These are phyloP conservation scores for Phalacrocorax carbo DNA, from an alignment of 2,113 vertebrate species.

Conservation along the genomic window DNA sequence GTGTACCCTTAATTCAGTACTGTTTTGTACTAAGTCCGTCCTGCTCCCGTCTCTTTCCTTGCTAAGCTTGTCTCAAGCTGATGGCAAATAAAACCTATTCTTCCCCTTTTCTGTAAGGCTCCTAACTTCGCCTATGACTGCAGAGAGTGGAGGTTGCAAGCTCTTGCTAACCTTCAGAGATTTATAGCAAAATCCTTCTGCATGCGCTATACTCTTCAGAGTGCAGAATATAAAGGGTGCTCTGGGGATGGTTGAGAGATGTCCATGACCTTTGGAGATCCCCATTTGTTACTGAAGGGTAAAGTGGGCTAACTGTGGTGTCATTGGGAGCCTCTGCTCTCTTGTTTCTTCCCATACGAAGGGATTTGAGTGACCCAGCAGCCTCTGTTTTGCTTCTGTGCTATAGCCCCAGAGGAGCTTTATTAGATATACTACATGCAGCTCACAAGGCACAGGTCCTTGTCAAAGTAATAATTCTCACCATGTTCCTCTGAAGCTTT, in stretches of 20 bases:
- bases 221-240: not conserved
- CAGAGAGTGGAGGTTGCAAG: not conserved
- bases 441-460: not conserved
- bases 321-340: not conserved
- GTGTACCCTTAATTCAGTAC: not conserved
- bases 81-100: not conserved
- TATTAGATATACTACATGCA: not conserved
- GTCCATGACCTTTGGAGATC: not conserved
- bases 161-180: not conserved
- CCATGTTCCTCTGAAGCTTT: not conserved
- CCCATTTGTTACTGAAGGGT: not conserved
- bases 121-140: not conserved
- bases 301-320: not conserved
- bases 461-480: not conserved
- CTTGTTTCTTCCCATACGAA: not conserved
- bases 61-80: not conserved
- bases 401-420: not conserved
- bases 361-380: not conserved
- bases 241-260: not conserved
- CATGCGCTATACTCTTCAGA: accelerated
- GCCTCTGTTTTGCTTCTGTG: not conserved
- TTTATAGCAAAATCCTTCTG: not conserved
- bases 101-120: not conserved
- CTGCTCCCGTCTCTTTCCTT: not conserved
- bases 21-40: not conserved